phyloP scores from a whole-genome alignment of 2,113 vertebrate species.

The Neolamprologus sp. region DNA sequence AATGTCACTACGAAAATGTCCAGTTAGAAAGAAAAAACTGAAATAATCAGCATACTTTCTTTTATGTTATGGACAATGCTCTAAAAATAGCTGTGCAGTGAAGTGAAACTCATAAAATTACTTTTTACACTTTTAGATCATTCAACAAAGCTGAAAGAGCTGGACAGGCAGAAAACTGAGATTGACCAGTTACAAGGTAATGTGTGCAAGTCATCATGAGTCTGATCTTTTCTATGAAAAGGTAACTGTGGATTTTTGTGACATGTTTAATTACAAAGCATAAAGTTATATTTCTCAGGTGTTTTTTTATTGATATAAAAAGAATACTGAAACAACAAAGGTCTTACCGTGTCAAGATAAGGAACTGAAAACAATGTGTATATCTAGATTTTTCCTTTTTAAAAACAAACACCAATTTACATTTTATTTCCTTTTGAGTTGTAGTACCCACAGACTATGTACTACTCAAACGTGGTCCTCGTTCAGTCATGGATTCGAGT shows the following conservation, averaged over 20 bases:
- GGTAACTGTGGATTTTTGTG: neutral
- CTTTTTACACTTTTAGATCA: neutral
- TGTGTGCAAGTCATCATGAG: neutral
- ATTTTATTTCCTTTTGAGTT: neutral
- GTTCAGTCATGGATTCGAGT: neutral
- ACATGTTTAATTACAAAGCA: neutral
- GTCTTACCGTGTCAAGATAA: neutral
- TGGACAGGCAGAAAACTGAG: neutral
- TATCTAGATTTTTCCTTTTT: neutral
- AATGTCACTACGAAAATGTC: neutral
- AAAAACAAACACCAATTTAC: neutral
- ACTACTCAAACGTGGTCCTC: neutral
- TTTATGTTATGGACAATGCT: neutral
- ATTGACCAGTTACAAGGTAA: neutral
- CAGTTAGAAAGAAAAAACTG: neutral
- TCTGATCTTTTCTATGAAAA: neutral
- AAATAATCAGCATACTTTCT: neutral
- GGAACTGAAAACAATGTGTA: neutral
- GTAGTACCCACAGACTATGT: neutral
- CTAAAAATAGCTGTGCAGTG: neutral
- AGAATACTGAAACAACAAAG: neutral
- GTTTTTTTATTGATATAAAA: neutral
- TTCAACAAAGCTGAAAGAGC: neutral
- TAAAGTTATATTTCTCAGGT: neutral
- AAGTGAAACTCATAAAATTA: neutral